Evolutionary conservation across 2,113 vertebrate genomes (phyloP), one percentile per base, ranked within the genome.

Genomic region (Gadus macrocephalus): DNA sequence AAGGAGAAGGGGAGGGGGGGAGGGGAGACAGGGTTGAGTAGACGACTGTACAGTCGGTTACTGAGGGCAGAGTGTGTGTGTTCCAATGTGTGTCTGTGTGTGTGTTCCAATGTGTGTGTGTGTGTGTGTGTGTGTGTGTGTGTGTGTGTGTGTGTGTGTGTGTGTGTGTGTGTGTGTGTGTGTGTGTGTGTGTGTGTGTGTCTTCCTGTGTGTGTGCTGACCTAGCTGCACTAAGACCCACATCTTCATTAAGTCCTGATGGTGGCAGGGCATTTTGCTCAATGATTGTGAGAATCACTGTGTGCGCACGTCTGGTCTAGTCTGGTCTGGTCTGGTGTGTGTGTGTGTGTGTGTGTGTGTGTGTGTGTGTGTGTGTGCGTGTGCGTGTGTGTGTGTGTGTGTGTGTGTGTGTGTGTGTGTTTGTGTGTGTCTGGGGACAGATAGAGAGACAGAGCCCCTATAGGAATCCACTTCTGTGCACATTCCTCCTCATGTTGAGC

Each of bases 1-100:
- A 69, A 70, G 64, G 68, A 25, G 71, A 49, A 73, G 53, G 49
- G 68, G 67, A 72, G 25, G 15, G 67, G 67, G 38, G n/a, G 70
- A 71, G 55, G 67, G 61, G 49, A 69, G 53, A 66, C 55, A 25
- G 15, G 55, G 42, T 67, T 22, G 61, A n/a, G 6, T 15, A 17
- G 56, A 49, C 19, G 55, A 56, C 55, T 61, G 6, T 61, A 56
- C 60, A 17, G 71, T 73, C 27, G 22, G 59, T 71, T 63, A 42
- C 55, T 66, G 20, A 3, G 58, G 35, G 69, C 62, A 65, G 67
- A 69, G 35, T 38, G 27, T 64, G 28, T 71, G 42, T 35, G n/a
- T 20, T 20, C 20, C 20, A 20, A 20, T 58, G 56, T 62, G 25
- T 68, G 58, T 61, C 17, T 58, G 15, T 58, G 55, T 58, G 16